Conservation (phyloP, 1,140 invertebrate species). For the Chironomus striatipennis region DNA sequence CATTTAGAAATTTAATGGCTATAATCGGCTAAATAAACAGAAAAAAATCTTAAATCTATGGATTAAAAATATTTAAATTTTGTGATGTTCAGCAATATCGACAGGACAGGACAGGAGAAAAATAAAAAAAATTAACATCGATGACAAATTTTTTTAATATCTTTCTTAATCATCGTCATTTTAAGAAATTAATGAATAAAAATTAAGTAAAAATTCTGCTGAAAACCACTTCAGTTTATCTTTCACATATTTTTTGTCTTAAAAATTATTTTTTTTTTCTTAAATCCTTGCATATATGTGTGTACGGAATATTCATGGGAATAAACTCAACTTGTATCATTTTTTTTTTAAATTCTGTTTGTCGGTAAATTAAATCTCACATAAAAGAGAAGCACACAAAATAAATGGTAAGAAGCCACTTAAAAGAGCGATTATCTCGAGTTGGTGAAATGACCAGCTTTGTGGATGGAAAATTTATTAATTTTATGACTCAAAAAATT, state of each 20-base stretch:
- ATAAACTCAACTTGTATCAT: background rate
- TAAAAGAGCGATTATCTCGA: slow-evolving; percentile 20
- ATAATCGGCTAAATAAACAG: too few relatives aligned
- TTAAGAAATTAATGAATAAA: background rate
- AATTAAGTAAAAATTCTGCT: slow-evolving; percentile 14
- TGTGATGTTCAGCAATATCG: too few relatives aligned
- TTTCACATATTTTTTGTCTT: background rate
- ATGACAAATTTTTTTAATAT: background rate
- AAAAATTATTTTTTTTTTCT: background rate
- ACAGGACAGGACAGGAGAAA: too few relatives aligned
- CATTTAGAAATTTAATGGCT: background rate
- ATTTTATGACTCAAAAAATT: slow-evolving; percentile 21
- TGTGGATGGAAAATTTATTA: background rate
- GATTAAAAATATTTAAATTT: too few relatives aligned
- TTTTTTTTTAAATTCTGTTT: background rate
- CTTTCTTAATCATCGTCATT: slow-evolving; percentile 8
- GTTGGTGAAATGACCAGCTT: slow-evolving; percentile 9
- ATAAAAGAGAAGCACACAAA: background rate
- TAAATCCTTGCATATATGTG: background rate
- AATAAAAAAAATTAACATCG: too few relatives aligned
- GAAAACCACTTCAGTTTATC: background rate
- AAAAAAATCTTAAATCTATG: too few relatives aligned
- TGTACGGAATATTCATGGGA: slow-evolving; percentile 6
- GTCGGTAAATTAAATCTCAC: slow-evolving; percentile 17
- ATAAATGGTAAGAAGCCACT: slow-evolving; percentile 12